Conservation (phyloP, 2,888 invertebrate species). For the Ypsolopha scabrella region DNA sequence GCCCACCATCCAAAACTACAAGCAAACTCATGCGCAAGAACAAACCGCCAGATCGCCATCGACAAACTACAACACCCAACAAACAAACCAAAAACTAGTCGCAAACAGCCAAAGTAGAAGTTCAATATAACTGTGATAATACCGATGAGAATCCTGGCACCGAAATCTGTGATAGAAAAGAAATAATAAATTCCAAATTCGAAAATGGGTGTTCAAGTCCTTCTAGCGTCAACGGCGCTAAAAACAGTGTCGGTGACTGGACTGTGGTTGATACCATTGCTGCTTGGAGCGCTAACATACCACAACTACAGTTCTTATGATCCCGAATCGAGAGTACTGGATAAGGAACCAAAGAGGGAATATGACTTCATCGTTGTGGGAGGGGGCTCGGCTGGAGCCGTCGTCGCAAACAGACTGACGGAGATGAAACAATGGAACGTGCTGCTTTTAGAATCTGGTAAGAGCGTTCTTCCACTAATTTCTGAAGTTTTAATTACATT, state of each 20-base stretch:
- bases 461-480: conserved; percentile 12
- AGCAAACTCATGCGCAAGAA: conserved; percentile 43
- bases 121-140: conserved; percentile 21
- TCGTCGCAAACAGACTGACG: conserved; percentile 84
- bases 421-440: conserved; percentile 83
- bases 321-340: conserved; percentile 81
- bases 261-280: conserved; percentile 85
- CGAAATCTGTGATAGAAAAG: conserved; percentile 14
- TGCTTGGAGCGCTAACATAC: conserved; percentile 85
- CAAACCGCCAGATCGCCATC: conserved; percentile 50
- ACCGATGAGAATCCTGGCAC: too few relatives aligned
- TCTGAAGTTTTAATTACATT: neutral
- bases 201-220: conserved; percentile 79
- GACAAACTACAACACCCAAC: conserved; percentile 14
- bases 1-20: conserved; percentile 23
- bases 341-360: conserved; percentile 77
- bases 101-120: conserved; percentile 12
- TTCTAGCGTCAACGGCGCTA: conserved; percentile 81
- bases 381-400: conserved; percentile 91
- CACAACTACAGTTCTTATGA: conserved; percentile 85
- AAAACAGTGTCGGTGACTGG: conserved; percentile 84
- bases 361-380: conserved; percentile 90
- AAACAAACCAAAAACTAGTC: conserved; percentile 27
- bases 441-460: conserved; percentile 80
- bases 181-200: conserved; percentile 1